These are phyloP conservation scores for Nephrotoma flavescens DNA, from an alignment of 2,888 invertebrate species.

Conservation along the genomic window DNA sequence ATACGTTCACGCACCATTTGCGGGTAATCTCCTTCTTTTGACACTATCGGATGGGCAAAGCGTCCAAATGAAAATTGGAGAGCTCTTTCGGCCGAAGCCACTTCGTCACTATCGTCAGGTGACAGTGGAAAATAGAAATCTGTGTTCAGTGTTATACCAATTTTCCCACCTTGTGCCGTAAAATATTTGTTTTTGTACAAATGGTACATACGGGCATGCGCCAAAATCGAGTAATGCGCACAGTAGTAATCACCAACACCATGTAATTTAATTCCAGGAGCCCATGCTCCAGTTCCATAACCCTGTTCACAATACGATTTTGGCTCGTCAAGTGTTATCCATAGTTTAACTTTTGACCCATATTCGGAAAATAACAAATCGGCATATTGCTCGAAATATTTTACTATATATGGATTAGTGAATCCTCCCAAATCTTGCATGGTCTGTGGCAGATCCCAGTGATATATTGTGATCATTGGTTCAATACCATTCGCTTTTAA, in stretches of 20 bases:
- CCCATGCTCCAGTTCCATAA: conserved; percentile 31
- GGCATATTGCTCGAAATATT: conserved; percentile 35
- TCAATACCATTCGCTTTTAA: conserved; percentile 42
- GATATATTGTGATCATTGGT: conserved; percentile 42
- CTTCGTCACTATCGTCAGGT: neutral
- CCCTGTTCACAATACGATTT: conserved; percentile 30
- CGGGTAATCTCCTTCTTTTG: neutral
- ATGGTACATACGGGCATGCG: conserved; percentile 33
- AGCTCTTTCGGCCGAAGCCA: neutral
- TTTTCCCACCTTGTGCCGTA: conserved; percentile 18
- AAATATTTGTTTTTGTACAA: conserved; percentile 24
- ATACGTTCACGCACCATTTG: neutral
- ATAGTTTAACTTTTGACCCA: conserved; percentile 31
- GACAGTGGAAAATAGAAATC: neutral
- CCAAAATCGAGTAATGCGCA: conserved; percentile 33
- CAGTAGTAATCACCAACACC: conserved; percentile 37
- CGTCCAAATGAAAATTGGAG: neutral
- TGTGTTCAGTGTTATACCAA: conserved; percentile 19
- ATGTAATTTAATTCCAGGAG: conserved; percentile 23
- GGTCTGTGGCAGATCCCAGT: conserved; percentile 34
- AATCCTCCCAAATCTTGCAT: conserved; percentile 34
- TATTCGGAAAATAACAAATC: neutral
- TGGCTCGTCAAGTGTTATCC: conserved; percentile 46
- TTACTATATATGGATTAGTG: conserved; percentile 28
- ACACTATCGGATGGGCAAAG: neutral